phyloP scores from a whole-genome alignment of 2,797 vertebrate genomes.

The Chelmon rostratus region DNA sequence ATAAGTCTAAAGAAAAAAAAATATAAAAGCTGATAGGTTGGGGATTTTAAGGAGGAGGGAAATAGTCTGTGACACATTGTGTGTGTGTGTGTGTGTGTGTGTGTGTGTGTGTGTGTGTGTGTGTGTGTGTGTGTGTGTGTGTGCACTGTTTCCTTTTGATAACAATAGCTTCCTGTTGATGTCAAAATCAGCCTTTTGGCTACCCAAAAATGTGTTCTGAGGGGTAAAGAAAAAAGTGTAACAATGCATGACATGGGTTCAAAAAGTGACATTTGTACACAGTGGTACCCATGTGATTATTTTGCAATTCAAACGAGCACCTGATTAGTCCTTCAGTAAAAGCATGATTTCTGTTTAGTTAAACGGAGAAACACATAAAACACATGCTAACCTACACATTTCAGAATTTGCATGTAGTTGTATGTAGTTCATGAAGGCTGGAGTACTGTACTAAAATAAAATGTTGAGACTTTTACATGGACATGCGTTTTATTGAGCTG shows the following conservation, averaged over 20 bases:
- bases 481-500: neutral
- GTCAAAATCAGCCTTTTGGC: slow-evolving; percentile 43
- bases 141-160: slow-evolving; percentile 66
- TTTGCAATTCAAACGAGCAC: neutral
- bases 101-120: neutral
- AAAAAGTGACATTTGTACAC: too few relatives aligned
- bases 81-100: neutral
- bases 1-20: neutral
- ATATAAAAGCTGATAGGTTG: neutral
- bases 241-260: too few relatives aligned
- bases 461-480: neutral
- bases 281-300: too few relatives aligned
- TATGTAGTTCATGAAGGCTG: neutral
- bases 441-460: neutral
- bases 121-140: slow-evolving; percentile 4
- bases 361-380: neutral
- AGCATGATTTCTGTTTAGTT: neutral
- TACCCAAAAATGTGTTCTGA: slow-evolving; percentile 19
- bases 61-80: neutral
- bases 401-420: neutral
- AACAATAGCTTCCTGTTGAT: slow-evolving; percentile 67
- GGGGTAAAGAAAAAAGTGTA: slow-evolving; percentile 17
- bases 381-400: neutral
- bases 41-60: neutral
- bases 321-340: neutral